Evolutionary conservation across 2,797 vertebrate species (phyloP).

Genomic region (Zenarchopterus dispar): DNA sequence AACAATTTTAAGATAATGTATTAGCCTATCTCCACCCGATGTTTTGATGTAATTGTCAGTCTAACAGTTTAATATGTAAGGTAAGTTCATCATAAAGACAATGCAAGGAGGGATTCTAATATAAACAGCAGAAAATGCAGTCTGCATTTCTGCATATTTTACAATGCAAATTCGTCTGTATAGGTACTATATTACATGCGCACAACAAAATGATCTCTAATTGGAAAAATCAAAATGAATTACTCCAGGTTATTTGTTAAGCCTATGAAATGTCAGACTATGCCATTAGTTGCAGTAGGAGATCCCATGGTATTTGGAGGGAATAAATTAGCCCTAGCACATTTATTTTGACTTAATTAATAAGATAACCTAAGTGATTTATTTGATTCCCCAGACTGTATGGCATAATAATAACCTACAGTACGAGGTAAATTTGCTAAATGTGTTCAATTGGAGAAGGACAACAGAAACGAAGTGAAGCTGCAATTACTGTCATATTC

Average conservation of each 20-base stretch:
- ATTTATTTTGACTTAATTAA: slow-evolving; percentile 88
- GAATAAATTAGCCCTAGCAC: slow-evolving; percentile 81
- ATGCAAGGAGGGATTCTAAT: slow-evolving; percentile 18
- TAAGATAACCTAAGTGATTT: slow-evolving; percentile 85
- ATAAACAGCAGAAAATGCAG: slow-evolving; percentile 15
- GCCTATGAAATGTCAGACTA: slow-evolving; percentile 77
- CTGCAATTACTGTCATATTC: slow-evolving; percentile 85
- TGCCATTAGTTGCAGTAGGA: slow-evolving; percentile 75
- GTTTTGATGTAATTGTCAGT: slow-evolving; percentile 10
- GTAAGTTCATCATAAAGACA: too few relatives aligned
- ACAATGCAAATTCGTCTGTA: slow-evolving; percentile 42
- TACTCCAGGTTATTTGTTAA: slow-evolving; percentile 78
- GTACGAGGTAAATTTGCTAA: slow-evolving; percentile 76
- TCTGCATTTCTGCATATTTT: slow-evolving; percentile 21
- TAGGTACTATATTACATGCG: slow-evolving; percentile 31
- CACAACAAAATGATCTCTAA: slow-evolving; percentile 64
- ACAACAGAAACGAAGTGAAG: slow-evolving; percentile 79
- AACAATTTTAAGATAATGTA: not conserved
- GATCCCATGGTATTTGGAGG: slow-evolving; percentile 79
- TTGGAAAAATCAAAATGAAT: slow-evolving; percentile 78
- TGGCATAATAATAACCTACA: slow-evolving; percentile 80
- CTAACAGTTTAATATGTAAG: too few relatives aligned
- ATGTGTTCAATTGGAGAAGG: slow-evolving; percentile 75
- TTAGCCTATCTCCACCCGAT: not conserved
- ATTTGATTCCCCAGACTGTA: slow-evolving; percentile 83